Evolutionary conservation across 2,113 vertebrate genomes (phyloP), one percentile per base, ranked within the genome.

Genomic region (Melospiza melodia): DNA sequence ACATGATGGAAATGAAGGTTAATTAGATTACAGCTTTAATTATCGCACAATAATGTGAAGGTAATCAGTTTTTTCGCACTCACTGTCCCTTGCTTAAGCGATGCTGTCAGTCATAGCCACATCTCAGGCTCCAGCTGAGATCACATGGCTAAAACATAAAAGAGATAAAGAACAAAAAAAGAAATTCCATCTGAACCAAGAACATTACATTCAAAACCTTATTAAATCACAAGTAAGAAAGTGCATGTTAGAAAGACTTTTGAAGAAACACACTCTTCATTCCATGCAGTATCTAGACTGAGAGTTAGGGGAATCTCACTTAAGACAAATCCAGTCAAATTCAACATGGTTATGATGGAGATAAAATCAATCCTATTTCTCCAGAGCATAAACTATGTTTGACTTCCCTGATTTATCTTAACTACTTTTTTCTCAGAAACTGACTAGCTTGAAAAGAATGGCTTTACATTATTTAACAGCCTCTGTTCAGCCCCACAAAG

Each of bases 1-100:
- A 58, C 15, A 49, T 37, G 31, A 73, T 57, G 15, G 30, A 37
- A 83, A 23, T 22, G 30, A 85, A 24, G 74, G 71, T 95, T 93
- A 88, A 95, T 92, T 90, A 86, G 58, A 83, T 88, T 69, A 92
- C 44, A 94, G 63, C 37, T 88, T 88, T 83, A 92, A 83, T 93
- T 90, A 88, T 80, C 79, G 49, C 35, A 76, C 23, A 86, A 76
- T 52, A 93, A 85, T 0, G 5, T 33, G 44, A 87, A 74, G 15
- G 49, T 65, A 49, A 80, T 76, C 28, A 52, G 66, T 82, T 84
- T 57, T 68, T 94, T 59, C 80, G 46, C 61, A n/a, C 10, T 61
- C 49, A 15, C 55, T 54, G 43, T 71, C n/a, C 48, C 51, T 81
- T 89, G 59, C 41, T 84, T 78, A 89, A 83, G 58, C 12, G 41